Evolutionary conservation across 2,113 vertebrate species (phyloP).

Genomic region (Archocentrus centrarchus): DNA sequence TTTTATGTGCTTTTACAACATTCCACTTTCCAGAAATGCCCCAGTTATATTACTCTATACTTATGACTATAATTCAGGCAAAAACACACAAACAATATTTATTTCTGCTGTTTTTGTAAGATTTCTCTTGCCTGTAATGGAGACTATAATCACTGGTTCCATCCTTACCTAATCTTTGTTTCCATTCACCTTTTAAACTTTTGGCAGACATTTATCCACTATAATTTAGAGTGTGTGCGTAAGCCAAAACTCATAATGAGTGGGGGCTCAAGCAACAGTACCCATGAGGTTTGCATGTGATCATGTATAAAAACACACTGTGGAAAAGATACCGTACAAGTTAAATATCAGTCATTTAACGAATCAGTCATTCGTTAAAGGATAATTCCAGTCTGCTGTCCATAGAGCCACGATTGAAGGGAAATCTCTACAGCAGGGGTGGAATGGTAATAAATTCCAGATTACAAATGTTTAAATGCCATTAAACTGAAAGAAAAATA

Average conservation of each 20-base stretch:
- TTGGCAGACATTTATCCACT: not conserved
- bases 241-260: not conserved
- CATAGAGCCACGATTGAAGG: not conserved
- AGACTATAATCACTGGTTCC: slow-evolving; percentile 18
- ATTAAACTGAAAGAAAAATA: not conserved
- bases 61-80: not conserved
- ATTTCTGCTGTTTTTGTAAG: not conserved
- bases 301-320: not conserved
- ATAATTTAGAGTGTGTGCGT: not conserved
- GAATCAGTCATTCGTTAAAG: not conserved
- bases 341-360: not conserved
- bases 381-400: not conserved
- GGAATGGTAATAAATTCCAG: not conserved
- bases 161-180: slow-evolving; percentile 7
- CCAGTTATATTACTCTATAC: not conserved
- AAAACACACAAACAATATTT: not conserved
- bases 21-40: slow-evolving; percentile 10
- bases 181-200: slow-evolving; percentile 26
- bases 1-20: slow-evolving; percentile 18
- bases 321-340: not conserved
- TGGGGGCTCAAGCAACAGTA: not conserved
- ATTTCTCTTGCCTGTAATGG: not conserved
- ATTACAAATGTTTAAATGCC: not conserved
- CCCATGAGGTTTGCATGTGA: not conserved
- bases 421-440: not conserved